Base-by-base conservation (phyloP, 2,888 invertebrate species). In the Amblyjoppa proteus region DNA sequence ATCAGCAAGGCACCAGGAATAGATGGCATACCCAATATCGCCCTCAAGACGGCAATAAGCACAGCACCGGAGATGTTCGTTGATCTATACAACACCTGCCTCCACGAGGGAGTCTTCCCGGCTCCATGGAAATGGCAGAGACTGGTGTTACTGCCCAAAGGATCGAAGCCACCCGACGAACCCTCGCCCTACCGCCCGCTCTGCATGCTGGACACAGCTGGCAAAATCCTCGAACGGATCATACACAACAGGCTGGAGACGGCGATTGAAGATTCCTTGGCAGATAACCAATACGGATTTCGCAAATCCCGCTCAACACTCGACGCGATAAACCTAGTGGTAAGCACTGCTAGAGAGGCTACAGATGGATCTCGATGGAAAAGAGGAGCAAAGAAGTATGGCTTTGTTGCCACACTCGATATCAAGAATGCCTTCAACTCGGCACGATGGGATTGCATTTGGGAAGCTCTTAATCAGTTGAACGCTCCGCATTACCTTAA, bases 71-170 rank as follows among this genome's bases (percentile, higher is more conserved):
- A 70, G 0, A 6, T 88, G 20, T 88, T 88, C 74, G 34, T 85
- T 0, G 76, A 75, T 7, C 41, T 77, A 34, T 77, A 77, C n/a
- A 79, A 64, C 16, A 20, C 64, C 28, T 64, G 68, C 71, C 66
- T 81, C 0, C 6, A 13, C 49, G 87, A 81, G 11, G 83, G 85
- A n/a, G 64, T 38, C 7, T 88, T 86, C 56, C 87, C 86, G 0
- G 6, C 34, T 1, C 11, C 13, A 1, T 88, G 87, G 81, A 88
- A 88, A 34, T 9, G 41, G 38, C 83, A 87, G 64, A 76, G 81
- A 51, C 86, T 87, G 5, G 84, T 87, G 0, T 78, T 87, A 25
- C 49, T 86, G 34, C 75, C 84, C 3, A 81, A 82, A 45, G 31
- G 58, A 6, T 49, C 70, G 4, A 73, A 34, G 34, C 34, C 34